phyloP scores from a whole-genome alignment of 1,140 invertebrate genomes.

The Papilio dardanus region DNA sequence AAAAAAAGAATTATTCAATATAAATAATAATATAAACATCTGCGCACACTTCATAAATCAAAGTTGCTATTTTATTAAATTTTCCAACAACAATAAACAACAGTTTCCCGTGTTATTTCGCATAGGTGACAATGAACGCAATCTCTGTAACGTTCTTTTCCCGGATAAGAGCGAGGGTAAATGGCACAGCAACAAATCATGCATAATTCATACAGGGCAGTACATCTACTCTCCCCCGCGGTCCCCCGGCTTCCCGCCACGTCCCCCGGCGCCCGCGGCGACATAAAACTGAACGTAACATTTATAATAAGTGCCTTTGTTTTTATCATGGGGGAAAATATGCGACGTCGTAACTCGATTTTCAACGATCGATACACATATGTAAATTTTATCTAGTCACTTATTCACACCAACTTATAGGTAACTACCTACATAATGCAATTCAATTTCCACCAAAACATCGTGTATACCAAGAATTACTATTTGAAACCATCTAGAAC shows the following conservation, averaged over 20 bases:
- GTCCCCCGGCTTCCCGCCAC: not conserved
- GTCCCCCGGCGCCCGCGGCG: slow-evolving; percentile 17
- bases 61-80: slow-evolving; percentile 26
- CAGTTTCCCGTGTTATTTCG: not conserved
- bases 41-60: slow-evolving; percentile 18
- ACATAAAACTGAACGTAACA: slow-evolving; percentile 35
- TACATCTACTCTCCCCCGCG: slow-evolving; percentile 13
- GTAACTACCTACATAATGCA: no score
- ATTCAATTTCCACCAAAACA: no score
- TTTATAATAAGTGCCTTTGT: slow-evolving; percentile 36
- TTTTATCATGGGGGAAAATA: slow-evolving; percentile 31
- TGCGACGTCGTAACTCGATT: slow-evolving; percentile 26
- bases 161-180: slow-evolving; percentile 29
- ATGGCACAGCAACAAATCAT: slow-evolving; percentile 33
- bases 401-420: not conserved
- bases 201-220: slow-evolving; percentile 28
- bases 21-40: not conserved
- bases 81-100: slow-evolving; percentile 26
- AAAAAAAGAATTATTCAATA: not conserved
- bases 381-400: not conserved
- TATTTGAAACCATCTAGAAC: no score
- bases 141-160: slow-evolving; percentile 26
- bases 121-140: slow-evolving; percentile 30
- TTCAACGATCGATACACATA: not conserved
- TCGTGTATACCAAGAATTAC: no score